These are phyloP conservation scores for Emys orbicularis DNA, from an alignment of 2,797 vertebrate genomes.

Conservation along the genomic window DNA sequence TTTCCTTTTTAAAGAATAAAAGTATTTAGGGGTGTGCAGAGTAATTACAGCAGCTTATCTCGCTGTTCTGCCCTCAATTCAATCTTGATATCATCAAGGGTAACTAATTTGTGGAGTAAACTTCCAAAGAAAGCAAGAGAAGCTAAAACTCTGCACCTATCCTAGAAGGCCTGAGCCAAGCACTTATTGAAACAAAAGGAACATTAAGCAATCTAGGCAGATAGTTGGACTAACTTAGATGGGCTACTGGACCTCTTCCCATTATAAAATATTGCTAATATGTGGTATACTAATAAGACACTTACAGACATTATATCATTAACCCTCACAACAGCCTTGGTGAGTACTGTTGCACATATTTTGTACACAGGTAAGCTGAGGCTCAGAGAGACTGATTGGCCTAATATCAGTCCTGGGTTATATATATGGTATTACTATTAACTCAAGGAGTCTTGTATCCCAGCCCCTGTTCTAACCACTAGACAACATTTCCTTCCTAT, in stretches of 20 bases:
- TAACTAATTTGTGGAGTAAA: not conserved
- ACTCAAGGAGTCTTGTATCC: not conserved
- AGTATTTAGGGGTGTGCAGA: accelerated
- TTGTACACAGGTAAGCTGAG: not conserved
- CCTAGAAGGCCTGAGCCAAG: not conserved
- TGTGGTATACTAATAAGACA: not conserved
- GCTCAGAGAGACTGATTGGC: not conserved
- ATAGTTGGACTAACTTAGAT: not conserved
- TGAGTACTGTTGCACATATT: not conserved
- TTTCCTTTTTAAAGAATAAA: not conserved
- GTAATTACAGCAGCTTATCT: not conserved
- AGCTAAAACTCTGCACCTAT: not conserved
- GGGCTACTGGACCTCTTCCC: not conserved
- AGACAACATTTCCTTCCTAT: not conserved
- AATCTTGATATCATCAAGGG: not conserved
- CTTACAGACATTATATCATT: accelerated
- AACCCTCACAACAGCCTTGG: not conserved
- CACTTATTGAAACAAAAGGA: not conserved
- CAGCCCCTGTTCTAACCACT: not conserved
- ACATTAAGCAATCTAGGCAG: not conserved
- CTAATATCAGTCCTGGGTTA: not conserved
- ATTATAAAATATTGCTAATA: not conserved
- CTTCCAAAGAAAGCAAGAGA: not conserved
- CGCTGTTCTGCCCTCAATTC: not conserved
- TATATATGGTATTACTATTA: not conserved